Evolutionary conservation across 2,113 vertebrate species (phyloP).

Genomic region (Paralichthys olivaceus): DNA sequence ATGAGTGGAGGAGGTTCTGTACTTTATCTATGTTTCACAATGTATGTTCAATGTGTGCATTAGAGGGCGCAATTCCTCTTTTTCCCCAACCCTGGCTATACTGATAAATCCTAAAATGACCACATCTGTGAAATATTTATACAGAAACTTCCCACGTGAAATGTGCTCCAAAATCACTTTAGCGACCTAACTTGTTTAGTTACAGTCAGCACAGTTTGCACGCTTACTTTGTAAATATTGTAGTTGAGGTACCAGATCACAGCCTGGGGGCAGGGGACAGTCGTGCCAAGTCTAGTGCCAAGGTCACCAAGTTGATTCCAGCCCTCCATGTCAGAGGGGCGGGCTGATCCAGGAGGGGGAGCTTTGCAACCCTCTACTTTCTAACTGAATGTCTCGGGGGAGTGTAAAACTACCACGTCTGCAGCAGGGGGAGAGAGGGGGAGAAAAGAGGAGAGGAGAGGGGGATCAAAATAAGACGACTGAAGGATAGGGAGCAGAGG

Average conservation of each 20-base stretch:
- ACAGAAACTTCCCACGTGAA: neutral
- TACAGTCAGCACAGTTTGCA: neutral
- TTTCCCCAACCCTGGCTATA: neutral
- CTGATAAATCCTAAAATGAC: neutral
- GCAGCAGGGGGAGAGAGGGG: conserved; percentile 54
- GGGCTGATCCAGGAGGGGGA: conserved; percentile 61
- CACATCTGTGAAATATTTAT: neutral
- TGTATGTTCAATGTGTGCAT: conserved; percentile 10
- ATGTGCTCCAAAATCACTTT: neutral
- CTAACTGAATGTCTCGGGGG: conserved; percentile 60
- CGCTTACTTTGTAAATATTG: conserved; percentile 1
- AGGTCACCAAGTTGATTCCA: conserved; percentile 68
- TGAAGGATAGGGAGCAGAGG: conserved; percentile 16
- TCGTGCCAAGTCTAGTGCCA: conserved; percentile 38
- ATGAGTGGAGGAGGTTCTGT: neutral
- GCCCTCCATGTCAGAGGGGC: conserved; percentile 54
- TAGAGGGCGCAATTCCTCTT: conserved; percentile 64
- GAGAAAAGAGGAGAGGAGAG: conserved; percentile 35
- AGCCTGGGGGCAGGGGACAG: neutral
- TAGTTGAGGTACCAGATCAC: conserved; percentile 6
- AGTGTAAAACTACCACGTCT: conserved; percentile 79
- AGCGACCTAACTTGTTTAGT: neutral
- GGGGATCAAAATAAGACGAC: conserved; percentile 51
- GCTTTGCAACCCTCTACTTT: conserved; percentile 54
- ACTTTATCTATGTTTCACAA: conserved; percentile 1